Evolutionary conservation across 2,113 vertebrate species (phyloP).

Genomic region (Grantiella picta): DNA sequence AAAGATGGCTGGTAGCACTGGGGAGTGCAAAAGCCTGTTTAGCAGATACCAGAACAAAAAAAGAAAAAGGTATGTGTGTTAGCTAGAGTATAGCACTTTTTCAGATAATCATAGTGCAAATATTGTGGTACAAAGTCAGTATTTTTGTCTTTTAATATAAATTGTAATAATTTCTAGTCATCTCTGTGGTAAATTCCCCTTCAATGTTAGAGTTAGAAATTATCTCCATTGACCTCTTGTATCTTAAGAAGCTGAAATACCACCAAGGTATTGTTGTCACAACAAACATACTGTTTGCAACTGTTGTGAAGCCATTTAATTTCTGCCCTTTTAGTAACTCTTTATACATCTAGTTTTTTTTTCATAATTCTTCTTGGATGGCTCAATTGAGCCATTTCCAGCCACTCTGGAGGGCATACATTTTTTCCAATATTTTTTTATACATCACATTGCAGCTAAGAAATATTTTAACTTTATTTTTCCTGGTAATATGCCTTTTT

Average conservation of each 20-base stretch:
- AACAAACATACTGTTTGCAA: neutral
- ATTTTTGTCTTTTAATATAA: neutral
- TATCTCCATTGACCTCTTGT: neutral
- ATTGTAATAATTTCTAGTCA: neutral
- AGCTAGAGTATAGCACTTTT: neutral
- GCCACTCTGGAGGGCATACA: neutral
- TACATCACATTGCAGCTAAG: neutral
- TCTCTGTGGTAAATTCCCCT: neutral
- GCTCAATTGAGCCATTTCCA: neutral
- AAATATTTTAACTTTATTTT: neutral
- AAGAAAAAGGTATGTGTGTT: constrained; percentile 79
- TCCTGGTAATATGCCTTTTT: neutral
- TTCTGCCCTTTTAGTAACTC: neutral
- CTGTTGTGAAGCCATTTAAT: neutral
- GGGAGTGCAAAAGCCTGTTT: constrained; percentile 85
- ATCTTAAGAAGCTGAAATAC: neutral
- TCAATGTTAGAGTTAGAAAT: neutral
- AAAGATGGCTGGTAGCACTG: constrained; percentile 84
- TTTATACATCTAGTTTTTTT: neutral
- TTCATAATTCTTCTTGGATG: neutral
- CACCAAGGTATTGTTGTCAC: neutral
- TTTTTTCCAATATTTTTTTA: neutral
- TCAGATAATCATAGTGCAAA: neutral
- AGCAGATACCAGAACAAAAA: constrained; percentile 80
- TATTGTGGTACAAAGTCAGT: neutral